phyloP scores from a whole-genome alignment of 2,888 invertebrate genomes.

The Erebia aethiops region DNA sequence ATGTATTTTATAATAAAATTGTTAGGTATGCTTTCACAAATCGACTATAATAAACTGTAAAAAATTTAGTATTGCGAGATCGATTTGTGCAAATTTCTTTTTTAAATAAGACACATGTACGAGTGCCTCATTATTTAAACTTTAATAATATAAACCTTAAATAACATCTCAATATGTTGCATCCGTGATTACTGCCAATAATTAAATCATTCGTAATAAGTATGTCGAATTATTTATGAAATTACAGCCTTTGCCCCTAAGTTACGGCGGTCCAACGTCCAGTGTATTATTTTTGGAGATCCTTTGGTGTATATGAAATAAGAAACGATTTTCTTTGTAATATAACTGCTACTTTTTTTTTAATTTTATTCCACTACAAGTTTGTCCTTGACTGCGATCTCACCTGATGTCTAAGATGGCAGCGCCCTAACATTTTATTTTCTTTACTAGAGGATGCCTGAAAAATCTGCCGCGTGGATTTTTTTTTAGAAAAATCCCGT shows the following conservation, averaged over 20 bases:
- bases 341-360: no score
- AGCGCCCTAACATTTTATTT: no score
- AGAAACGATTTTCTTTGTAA: no score
- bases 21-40: no score
- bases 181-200: slow-evolving; percentile 14
- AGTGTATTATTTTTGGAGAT: slow-evolving; percentile 13
- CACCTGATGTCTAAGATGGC: no score
- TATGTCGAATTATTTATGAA: slow-evolving; percentile 23
- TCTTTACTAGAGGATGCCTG: no score
- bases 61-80: background rate
- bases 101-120: slow-evolving; percentile 7
- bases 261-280: slow-evolving; percentile 1
- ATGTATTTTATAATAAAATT: no score
- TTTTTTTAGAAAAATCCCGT: no score
- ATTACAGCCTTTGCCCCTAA: slow-evolving; percentile 28
- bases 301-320: background rate
- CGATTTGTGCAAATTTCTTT: background rate
- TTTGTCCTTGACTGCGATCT: no score
- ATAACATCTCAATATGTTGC: slow-evolving; percentile 24
- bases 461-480: no score
- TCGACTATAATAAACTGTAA: background rate
- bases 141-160: slow-evolving; percentile 17
- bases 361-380: no score
- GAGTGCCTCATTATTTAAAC: slow-evolving; percentile 6
- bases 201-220: slow-evolving; percentile 28